Conservation (phyloP, 64 coral and sea anemone genomes). For the Orbicella faveolata region DNA sequence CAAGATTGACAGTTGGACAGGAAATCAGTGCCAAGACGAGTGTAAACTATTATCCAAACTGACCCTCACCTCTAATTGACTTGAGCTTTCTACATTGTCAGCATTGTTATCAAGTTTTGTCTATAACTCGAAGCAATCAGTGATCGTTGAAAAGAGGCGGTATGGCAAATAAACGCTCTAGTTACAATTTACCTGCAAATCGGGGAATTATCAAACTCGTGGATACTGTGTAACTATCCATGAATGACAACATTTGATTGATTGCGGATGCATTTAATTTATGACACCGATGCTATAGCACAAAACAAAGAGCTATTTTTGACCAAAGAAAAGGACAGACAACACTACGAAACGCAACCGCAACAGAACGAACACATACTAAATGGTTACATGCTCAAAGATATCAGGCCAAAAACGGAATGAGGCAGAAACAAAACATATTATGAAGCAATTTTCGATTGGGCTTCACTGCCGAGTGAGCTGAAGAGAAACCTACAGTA, state of each 20-base stretch:
- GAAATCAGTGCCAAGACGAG: neutral
- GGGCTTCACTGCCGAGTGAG: no score
- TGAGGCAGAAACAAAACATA: neutral
- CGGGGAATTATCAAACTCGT: neutral
- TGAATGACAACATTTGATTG: no score
- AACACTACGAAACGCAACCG: no score
- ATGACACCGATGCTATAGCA: neutral
- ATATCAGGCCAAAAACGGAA: neutral
- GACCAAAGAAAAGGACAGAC: no score
- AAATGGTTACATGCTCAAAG: neutral
- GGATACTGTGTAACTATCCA: neutral
- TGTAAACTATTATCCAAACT: constrained; percentile 15
- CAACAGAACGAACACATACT: no score
- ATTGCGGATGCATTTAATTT: no score
- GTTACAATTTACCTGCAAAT: neutral
- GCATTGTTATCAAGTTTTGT: neutral
- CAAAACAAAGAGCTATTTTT: no score
- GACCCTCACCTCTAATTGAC: neutral
- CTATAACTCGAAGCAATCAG: neutral
- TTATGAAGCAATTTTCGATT: no score
- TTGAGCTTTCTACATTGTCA: neutral
- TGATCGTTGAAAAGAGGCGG: neutral
- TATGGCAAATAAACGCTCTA: neutral
- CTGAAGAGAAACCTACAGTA: no score
- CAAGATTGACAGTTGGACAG: constrained; percentile 8